Evolutionary conservation across 1,140 invertebrate species (phyloP), one percentile per base, ranked within the genome.

Genomic region (Eufriesea mexicana): DNA sequence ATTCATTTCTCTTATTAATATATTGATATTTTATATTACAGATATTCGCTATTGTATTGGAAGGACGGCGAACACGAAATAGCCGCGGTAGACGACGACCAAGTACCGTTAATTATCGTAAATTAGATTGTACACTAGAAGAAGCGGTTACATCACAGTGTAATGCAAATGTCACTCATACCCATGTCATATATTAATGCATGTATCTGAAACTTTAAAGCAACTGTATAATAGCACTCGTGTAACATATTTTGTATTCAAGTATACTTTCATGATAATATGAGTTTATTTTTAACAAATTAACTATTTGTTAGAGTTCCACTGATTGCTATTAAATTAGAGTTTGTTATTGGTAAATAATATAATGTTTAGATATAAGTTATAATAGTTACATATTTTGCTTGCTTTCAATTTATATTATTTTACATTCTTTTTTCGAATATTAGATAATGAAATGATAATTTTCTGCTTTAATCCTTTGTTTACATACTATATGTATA

Each of bases 91-190:
- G 94, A 83, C 91, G 95, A 84, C 92, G 95, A 85, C 95, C 95
- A 62, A 95, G 95, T 86, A 95, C 95, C 10, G 94, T 95, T 20
- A 95, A 93, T 87, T 96, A 96, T 86, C 93, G 95, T 77, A 96
- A 96, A 90, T 91, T 96, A 74, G 95, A 96, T 87, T 95, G 94
- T 88, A 96, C 95, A 88, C 90, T 96, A 79, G 96, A 96, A 90
- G 95, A 96, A 92, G 95, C 95, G 51, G 95, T 96, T 25, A 95
- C 95, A 1, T 96, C 95, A n/a, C 94, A 95, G 64, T 93, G 92
- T 84, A 94, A 91, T 84, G 86, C 93, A 81, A 94, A 93, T 81
- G 93, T 92, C 62, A 94, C 94, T 12, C 92, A 95, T 86, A 94
- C 94, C 14, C 92, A 95, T 86, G 93, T 95, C 49, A 95, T 95